Evolutionary conservation across 2,797 vertebrate species (phyloP), one percentile per base, ranked within the genome.

Genomic region (Pagetopsis macropterus): DNA sequence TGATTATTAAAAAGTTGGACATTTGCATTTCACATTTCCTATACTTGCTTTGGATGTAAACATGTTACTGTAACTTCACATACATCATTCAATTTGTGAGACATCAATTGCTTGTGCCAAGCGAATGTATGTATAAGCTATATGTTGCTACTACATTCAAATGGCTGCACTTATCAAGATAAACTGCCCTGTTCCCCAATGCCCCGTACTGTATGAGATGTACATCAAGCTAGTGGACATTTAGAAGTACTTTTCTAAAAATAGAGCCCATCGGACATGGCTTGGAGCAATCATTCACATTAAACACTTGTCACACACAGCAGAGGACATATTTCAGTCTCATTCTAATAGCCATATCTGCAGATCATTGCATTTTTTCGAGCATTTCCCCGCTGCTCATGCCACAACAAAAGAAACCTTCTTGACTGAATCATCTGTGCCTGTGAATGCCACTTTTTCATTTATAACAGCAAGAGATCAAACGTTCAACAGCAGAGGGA

Each of bases 191-290:
- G 66, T 52, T 72, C 75, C 74, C 54, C 3, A 46, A 17, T 68
- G 72, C 71, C 74, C 79, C 27, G 6, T 37, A 37, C 33, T 46
- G 70, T 41, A 9, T 61, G 65, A 85, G 83, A 87, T 78, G 76
- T 86, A 79, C 82, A 83, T 91, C 84, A 88, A 60, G 67, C 78
- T 52, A 54, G 41, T 67, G 55, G 87, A 91, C 89, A 83, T 87
- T 88, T 71, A 66, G 69, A 85, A 88, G 82, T 82, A 72, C 74
- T 75, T 79, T 55, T 88, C 84, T 84, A 84, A 88, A 91, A 92
- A 90, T 87, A 88, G 83, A 61, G 67, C 64, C 45, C 60, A 52
- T 70, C 67, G 83, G 75, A 83, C 81, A 66, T 41, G 76, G 67
- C 72, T 15, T 9, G 33, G 27, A 48, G 70, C 76, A 72, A 89